phyloP scores from a whole-genome alignment of 2,888 invertebrate genomes.

The Poecilus cupreus region DNA sequence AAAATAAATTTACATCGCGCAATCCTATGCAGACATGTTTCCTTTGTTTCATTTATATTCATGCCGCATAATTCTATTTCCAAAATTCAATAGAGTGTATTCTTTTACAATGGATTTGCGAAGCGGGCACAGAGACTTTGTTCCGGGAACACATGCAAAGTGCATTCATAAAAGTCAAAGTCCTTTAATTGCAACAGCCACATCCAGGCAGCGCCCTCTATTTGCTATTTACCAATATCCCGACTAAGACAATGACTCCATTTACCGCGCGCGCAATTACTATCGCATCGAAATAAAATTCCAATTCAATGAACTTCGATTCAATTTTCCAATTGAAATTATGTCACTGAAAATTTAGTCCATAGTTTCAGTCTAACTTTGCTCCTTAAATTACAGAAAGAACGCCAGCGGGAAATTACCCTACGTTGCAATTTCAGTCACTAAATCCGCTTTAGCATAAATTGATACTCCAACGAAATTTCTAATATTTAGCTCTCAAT shows the following conservation, averaged over 20 bases:
- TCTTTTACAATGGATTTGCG: slow-evolving; percentile 11
- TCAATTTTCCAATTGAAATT: slow-evolving; percentile 40
- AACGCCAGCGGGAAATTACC: neutral
- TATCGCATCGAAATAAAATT: slow-evolving; percentile 17
- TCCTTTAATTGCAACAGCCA: neutral
- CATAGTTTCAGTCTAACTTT: slow-evolving; percentile 13
- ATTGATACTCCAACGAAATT: neutral
- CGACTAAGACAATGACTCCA: neutral
- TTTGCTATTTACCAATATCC: slow-evolving; percentile 23
- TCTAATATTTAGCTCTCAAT: neutral
- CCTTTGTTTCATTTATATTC: slow-evolving; percentile 36
- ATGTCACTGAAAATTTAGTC: slow-evolving; percentile 25
- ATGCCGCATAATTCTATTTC: slow-evolving; percentile 28
- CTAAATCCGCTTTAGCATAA: neutral
- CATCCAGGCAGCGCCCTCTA: too few species aligned
- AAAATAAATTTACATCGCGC: slow-evolving; percentile 33
- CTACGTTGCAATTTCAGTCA: neutral
- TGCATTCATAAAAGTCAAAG: slow-evolving; percentile 27
- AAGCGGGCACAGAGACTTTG: neutral
- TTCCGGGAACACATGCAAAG: neutral
- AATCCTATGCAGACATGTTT: slow-evolving; percentile 24
- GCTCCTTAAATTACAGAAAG: slow-evolving; percentile 19
- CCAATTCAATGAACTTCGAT: slow-evolving; percentile 31
- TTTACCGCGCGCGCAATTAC: neutral
- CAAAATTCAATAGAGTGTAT: slow-evolving; percentile 26